Evolutionary conservation across 1,140 invertebrate genomes (phyloP).

Genomic region (Lordiphosa stackelbergi): DNA sequence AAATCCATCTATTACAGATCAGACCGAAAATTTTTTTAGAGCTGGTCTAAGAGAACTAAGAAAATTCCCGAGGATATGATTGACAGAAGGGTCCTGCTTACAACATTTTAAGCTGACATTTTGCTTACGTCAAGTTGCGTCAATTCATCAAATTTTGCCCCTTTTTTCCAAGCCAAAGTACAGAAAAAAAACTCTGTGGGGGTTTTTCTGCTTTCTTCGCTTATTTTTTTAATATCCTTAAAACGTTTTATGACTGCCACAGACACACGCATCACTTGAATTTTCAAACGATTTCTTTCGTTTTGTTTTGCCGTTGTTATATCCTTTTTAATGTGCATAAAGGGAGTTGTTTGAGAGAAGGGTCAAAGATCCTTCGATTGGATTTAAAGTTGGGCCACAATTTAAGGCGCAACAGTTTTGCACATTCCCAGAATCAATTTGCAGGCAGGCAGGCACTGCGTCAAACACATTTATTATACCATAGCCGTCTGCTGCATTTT

Average conservation of each 20-base stretch:
- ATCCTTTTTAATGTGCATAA: slow-evolving; percentile 45
- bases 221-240: slow-evolving; percentile 48
- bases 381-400: slow-evolving; percentile 7
- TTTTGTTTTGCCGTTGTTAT: slow-evolving; percentile 5
- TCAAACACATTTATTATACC: slow-evolving; percentile 39
- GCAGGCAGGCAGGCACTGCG: slow-evolving; percentile 26
- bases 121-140: slow-evolving; percentile 28
- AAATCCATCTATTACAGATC: too few species aligned
- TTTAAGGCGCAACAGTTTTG: slow-evolving; percentile 25
- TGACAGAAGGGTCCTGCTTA: too few species aligned
- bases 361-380: slow-evolving; percentile 27
- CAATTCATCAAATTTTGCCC: slow-evolving; percentile 45
- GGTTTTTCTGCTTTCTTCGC: neutral
- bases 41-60: too few species aligned
- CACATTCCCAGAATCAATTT: slow-evolving; percentile 35
- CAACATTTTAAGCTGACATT: neutral
- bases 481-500: slow-evolving; percentile 30
- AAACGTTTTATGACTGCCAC: slow-evolving; percentile 52
- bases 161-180: slow-evolving; percentile 8
- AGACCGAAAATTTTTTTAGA: too few species aligned
- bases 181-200: neutral
- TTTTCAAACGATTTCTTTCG: slow-evolving; percentile 32
- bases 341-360: slow-evolving; percentile 22
- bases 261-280: slow-evolving; percentile 37
- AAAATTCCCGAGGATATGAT: too few species aligned